These are phyloP conservation scores for Austrofundulus limnaeus DNA, from an alignment of 2,113 vertebrate genomes.

Conservation along the genomic window DNA sequence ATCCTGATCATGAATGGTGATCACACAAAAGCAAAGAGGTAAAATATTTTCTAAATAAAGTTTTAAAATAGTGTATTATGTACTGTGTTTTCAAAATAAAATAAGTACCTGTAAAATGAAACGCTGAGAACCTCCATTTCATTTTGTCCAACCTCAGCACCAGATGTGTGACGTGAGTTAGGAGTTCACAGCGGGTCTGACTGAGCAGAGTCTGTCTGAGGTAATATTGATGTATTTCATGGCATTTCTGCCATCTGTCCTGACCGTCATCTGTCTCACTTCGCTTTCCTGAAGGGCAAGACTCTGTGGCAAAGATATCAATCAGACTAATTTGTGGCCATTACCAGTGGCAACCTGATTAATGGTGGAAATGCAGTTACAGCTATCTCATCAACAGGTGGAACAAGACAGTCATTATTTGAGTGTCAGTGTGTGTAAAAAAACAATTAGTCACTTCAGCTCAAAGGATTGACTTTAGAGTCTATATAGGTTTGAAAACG, in stretches of 20 bases:
- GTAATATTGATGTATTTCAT: conserved; percentile 10
- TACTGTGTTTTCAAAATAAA: conserved; percentile 51
- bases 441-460: not conserved
- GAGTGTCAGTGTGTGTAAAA: not conserved
- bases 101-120: not conserved
- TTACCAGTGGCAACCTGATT: not conserved
- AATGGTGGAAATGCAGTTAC: not conserved
- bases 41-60: conserved; percentile 12
- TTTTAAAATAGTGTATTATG: conserved; percentile 31
- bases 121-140: not conserved
- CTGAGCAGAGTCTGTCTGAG: not conserved
- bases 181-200: not conserved
- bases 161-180: not conserved
- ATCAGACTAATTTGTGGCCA: conserved; percentile 12
- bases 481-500: too few species aligned
- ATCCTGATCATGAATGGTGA: not conserved
- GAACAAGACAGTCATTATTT: not conserved
- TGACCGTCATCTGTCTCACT: conserved; percentile 35
- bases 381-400: not conserved
- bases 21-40: not conserved
- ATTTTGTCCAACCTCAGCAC: not conserved
- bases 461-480: not conserved
- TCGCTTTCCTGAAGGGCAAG: conserved; percentile 7
- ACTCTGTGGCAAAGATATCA: conserved; percentile 13
- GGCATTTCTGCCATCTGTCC: conserved; percentile 15